phyloP scores from a whole-genome alignment of 2,113 vertebrate species.

The Paramormyrops kingsleyae region DNA sequence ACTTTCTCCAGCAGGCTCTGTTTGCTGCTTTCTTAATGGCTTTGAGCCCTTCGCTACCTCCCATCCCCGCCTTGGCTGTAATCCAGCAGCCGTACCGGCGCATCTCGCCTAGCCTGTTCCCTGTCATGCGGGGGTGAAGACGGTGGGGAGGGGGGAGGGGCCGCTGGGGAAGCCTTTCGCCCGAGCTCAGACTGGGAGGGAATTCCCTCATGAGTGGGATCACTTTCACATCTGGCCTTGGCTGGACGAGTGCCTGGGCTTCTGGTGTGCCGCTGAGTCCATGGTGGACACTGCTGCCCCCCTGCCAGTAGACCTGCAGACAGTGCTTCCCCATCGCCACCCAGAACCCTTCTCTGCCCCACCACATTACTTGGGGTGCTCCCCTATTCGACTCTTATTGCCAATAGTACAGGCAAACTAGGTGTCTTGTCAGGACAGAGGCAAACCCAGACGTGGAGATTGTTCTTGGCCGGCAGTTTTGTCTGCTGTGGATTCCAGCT shows the following conservation, averaged over 20 bases:
- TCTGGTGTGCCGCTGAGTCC: slow-evolving; percentile 43
- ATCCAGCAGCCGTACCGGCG: neutral
- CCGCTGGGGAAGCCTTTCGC: slow-evolving; percentile 78
- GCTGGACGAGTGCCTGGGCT: slow-evolving; percentile 64
- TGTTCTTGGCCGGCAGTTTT: slow-evolving; percentile 9
- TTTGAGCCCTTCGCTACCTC: neutral
- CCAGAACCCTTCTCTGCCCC: neutral
- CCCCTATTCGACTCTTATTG: slow-evolving; percentile 1
- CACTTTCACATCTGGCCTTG: slow-evolving; percentile 78
- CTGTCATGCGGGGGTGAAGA: slow-evolving; percentile 34
- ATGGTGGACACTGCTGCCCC: slow-evolving; percentile 18
- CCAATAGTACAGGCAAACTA: slow-evolving; percentile 17
- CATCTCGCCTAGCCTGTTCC: slow-evolving; percentile 18
- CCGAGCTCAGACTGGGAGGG: slow-evolving; percentile 81
- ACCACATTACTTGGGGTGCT: neutral
- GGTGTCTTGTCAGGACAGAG: slow-evolving; percentile 23
- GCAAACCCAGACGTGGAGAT: slow-evolving; percentile 17
- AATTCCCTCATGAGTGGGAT: slow-evolving; percentile 86
- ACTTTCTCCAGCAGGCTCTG: neutral
- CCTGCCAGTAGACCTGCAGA: neutral
- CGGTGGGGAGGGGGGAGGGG: slow-evolving; percentile 46
- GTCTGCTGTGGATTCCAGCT: slow-evolving; percentile 27
- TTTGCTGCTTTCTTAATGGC: slow-evolving; percentile 7
- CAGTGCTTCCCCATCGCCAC: neutral
- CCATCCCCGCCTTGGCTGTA: neutral